Evolutionary conservation across 2,888 invertebrate genomes (phyloP).

Genomic region (Pocota personata): DNA sequence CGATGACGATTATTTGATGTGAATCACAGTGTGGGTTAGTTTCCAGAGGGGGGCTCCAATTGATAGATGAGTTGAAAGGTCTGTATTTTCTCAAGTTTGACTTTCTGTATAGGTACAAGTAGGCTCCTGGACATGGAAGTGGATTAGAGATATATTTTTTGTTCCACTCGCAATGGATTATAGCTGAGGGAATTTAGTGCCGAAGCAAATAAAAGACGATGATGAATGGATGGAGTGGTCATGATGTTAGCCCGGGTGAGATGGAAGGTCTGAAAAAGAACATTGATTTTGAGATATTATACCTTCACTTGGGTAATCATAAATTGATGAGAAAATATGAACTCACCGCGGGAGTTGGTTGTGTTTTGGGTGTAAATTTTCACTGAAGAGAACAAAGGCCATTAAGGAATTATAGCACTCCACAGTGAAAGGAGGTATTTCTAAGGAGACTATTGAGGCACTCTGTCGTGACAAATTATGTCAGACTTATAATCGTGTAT

Average conservation of each 20-base stretch:
- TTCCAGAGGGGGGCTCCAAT: background rate
- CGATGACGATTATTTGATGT: slow-evolving; percentile 13
- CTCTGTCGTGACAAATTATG: background rate
- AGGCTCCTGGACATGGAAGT: background rate
- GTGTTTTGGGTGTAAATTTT: background rate
- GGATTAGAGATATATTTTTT: background rate
- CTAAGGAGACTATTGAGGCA: background rate
- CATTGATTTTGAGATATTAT: background rate
- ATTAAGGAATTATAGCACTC: background rate
- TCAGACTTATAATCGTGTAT: background rate
- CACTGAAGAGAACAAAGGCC: background rate
- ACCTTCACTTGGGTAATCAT: slow-evolving; percentile 20
- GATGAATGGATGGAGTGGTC: slow-evolving; percentile 29
- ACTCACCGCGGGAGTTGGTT: background rate
- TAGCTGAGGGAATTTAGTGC: background rate
- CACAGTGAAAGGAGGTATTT: background rate
- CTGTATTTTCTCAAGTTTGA: background rate
- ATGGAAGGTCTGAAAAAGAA: background rate
- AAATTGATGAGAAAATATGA: slow-evolving; percentile 30
- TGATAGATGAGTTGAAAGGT: slow-evolving; percentile 9
- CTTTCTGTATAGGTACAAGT: background rate
- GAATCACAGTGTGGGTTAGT: background rate
- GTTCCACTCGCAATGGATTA: slow-evolving; percentile 6
- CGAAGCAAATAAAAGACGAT: background rate
- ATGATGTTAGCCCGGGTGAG: background rate